Evolutionary conservation across 2,888 invertebrate species (phyloP), one percentile per base, ranked within the genome.

Genomic region (Argyra leucocephala): DNA sequence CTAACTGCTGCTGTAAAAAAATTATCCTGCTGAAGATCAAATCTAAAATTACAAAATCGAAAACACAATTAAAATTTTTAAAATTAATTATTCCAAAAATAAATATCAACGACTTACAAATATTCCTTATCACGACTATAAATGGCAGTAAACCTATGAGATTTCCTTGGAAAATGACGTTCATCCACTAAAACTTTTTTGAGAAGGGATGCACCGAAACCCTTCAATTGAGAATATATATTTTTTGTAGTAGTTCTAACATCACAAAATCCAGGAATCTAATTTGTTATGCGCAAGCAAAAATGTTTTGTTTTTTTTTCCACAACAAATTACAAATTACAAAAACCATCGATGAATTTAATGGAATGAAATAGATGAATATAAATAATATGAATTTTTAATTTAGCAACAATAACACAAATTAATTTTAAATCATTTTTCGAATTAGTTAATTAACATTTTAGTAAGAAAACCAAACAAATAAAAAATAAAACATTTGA

Each of bases 121-220:
- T 95, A 96, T 80, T 94, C 92, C 78, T 92, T 93, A 75, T 95
- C 94, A 71, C 92, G 86, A 69, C 90, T 90, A 79, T 93, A 96
- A 66, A 93, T 89, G 57, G 93, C 92, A 26, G 93, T 93, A 73
- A 93, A 91, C 65, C 89, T 84, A 72, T 91, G 89, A 65, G 86
- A 85, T 73, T 88, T 85, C 68, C 87, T 86, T 0, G 93, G 93
- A 76, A 95, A 91, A 72, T 85, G 82, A 0, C 80, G 76, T 21
- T 84, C 84, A 75, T 94, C 89, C 0, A 92, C 85, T 71, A 86
- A 82, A 61, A 80, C 73, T 36, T 75, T 67, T 63, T 74, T 75
- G 67, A 74, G 67, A 58, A 78, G 72, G 68, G 74, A 75, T 65
- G 72, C 70, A 69, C 73, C 74, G 65, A 74, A 67, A 36, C 73